Base-by-base conservation (phyloP, 92 coral and sea anemone species). In the Porites evermanni region DNA sequence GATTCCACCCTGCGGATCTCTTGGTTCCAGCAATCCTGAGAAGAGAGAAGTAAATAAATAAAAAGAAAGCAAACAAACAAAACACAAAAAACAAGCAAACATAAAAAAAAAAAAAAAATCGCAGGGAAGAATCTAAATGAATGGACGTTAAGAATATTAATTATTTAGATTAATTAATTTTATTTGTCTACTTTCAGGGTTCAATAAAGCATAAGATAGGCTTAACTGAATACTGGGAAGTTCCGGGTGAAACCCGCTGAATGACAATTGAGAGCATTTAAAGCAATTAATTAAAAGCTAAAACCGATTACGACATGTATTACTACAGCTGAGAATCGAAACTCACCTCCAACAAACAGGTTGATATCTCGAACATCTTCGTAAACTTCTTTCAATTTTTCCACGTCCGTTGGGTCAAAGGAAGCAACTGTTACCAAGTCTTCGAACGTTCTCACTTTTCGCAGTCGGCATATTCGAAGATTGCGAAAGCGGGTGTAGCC, bases 281-380 rank as follows among this genome's bases (percentile, higher is more conserved):
- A 26, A 26, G 32, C 32, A 26, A 26, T 26, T 2, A 54, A 9
- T 54, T 54, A 54, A 2, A 54, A 54, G 60, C 13, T 9, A 54
- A 54, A 54, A 54, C 12, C 13, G 60, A 10, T 54, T 9, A 10
- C 10, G 10, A 13, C 13, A 54, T 54, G 60, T 54, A 54, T 54
- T 9, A 54, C 13, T 54, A 54, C 60, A 26, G 32, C 32, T 26
- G 32, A 26, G 32, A 26, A 26, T 54, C 60, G 12, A 74, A 13
- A 71, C 70, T 87, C 71, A 47, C 97, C 98, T 70, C 90, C 95
- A 80, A 86, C 91, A 87, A 94, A 97, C 8, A 95, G 85, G 52
- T 95, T 97, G 3, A 95, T 77, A 72, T 86, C 79, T 12, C 91
- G 91, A 16, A 75, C 80, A 1, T 10, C 1, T 2, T 67, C 74